These are phyloP conservation scores for Pungitius pungitius DNA, from an alignment of 2,113 vertebrate species.

Conservation along the genomic window DNA sequence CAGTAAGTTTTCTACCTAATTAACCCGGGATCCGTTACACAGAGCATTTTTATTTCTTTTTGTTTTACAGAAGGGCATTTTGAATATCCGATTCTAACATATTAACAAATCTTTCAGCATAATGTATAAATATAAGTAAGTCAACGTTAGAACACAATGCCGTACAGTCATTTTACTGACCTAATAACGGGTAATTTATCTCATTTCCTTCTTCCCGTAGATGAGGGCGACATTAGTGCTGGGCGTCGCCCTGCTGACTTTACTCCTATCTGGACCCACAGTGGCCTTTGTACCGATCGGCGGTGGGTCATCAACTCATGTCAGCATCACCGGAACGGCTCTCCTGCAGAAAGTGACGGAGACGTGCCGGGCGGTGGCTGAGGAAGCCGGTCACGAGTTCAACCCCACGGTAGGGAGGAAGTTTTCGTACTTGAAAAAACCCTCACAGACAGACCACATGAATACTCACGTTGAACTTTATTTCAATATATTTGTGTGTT, in stretches of 20 bases:
- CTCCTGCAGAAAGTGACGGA: constrained; percentile 68
- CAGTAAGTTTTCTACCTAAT: no score
- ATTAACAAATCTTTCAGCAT: background rate
- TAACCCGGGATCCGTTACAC: no score
- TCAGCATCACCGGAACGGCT: constrained; percentile 71
- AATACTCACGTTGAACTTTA: background rate
- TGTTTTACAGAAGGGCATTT: background rate
- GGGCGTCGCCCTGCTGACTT: constrained; percentile 40
- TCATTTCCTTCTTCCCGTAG: background rate
- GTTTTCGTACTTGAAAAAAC: background rate
- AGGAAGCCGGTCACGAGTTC: constrained; percentile 67
- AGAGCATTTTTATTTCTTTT: background rate
- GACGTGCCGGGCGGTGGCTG: constrained; percentile 68
- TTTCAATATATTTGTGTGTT: background rate
- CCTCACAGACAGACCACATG: background rate
- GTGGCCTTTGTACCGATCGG: constrained; percentile 71
- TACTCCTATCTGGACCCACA: constrained; percentile 22
- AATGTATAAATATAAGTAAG: background rate
- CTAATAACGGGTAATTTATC: background rate
- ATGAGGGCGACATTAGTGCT: constrained; percentile 45
- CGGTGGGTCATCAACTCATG: constrained; percentile 56
- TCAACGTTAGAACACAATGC: background rate
- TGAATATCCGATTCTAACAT: background rate
- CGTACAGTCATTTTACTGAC: background rate
- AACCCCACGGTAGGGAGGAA: constrained; percentile 66